A percentile compares a stretch with the other conserved stretches of the same genome.
Evolutionary conservation across 2,888 invertebrate genomes (phyloP).

Genomic region (Aricia artaxerxes): DNA sequence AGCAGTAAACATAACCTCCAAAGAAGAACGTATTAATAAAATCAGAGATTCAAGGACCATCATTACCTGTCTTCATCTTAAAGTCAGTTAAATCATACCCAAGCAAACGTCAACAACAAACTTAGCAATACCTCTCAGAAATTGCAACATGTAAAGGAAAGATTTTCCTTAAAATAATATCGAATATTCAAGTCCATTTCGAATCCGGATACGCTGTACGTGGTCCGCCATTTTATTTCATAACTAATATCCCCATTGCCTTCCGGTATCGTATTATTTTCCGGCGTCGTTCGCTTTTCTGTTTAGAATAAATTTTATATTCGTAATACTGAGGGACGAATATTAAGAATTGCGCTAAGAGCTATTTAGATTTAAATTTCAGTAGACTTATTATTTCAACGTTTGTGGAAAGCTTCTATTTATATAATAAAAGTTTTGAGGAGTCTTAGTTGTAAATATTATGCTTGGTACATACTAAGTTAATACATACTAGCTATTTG

Average conservation of each 20-base stretch:
- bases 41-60: neutral
- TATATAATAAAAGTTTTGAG: no score
- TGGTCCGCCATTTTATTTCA: constrained; percentile 28
- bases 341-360: neutral
- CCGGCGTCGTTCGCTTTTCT: constrained; percentile 25
- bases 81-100: neutral
- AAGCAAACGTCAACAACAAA: neutral
- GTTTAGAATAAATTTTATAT: constrained; percentile 26
- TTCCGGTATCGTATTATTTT: constrained; percentile 29
- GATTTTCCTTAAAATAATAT: constrained; percentile 27
- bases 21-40: neutral
- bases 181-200: constrained; percentile 27
- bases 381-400: neutral
- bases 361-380: neutral
- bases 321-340: neutral
- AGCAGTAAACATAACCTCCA: neutral
- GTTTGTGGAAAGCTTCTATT: neutral
- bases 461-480: no score
- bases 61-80: neutral
- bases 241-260: constrained; percentile 29
- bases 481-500: no score
- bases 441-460: no score
- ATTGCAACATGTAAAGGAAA: constrained; percentile 8
- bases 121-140: neutral
- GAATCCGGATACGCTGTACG: constrained; percentile 21